Evolutionary conservation across 2,113 vertebrate species (phyloP), one percentile per base, ranked within the genome.

Genomic region (Parus major): DNA sequence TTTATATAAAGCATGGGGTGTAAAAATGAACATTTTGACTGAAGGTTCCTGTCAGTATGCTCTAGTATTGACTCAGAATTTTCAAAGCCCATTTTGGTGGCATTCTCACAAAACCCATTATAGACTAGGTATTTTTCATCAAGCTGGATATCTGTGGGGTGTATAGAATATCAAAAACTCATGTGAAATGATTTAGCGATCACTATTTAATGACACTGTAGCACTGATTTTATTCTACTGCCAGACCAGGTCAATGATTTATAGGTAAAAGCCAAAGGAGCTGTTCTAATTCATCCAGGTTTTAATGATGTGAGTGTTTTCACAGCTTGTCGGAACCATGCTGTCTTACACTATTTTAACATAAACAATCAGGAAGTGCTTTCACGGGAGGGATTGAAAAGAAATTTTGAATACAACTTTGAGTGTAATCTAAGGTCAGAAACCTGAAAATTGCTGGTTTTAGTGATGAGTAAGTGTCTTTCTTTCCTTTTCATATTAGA

Each of bases 401-500:
- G 2, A 65, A 61, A 46, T 65, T 88, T 81, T 57, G 76, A 73
- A 15, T 72, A 44, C 7, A 80, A 27, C 33, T 73, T 78, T 88
- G 57, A 75, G 47, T 53, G 24, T 60, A 82, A 92, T 69, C 49
- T 82, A 80, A 83, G 72, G 39, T 86, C 72, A 86, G 84, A 88
- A 93, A 78, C 19, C 29, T 81, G 73, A 81, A 96, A 97, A 88
- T 42, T 82, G 21, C 27, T 66, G 41, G 56, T 21, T 95, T 90
- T 93, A 92, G 25, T 96, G 92, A 97, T 91, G 10, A 95, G 25
- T 94, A 90, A 94, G 42, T 93, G 63, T 77, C 71, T 95, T 95
- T 98, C 44, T 96, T 93, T 97, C 84, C 61, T 92, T 93, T 61
- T 84, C 84, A 25, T 93, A 98, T 98, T 98, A 98, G 97, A 97